Evolutionary conservation across 53 echinoderm and acorn worm genomes (phyloP).

Genomic region (Glandiceps talaboti): DNA sequence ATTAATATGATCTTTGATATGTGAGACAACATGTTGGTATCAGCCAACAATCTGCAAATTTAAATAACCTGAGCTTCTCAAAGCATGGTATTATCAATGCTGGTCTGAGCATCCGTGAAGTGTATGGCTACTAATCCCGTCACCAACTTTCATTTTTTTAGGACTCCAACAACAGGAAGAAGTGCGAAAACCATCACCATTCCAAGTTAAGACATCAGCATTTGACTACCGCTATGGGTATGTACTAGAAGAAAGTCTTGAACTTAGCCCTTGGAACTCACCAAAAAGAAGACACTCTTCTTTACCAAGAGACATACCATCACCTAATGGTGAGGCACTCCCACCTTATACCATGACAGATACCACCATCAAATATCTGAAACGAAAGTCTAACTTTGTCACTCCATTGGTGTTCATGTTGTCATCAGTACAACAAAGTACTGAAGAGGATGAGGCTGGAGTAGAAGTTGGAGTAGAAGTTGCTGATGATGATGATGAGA

Average conservation of each 20-base stretch:
- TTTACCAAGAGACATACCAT: background rate
- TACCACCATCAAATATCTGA: conserved; percentile 63
- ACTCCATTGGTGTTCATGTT: conserved; percentile 41
- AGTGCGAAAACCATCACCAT: conserved; percentile 7
- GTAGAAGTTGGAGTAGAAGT: background rate
- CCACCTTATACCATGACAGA: conserved; percentile 80
- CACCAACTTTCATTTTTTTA: too few species aligned
- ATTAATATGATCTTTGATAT: too few species aligned
- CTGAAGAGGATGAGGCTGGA: background rate
- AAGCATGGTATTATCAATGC: too few species aligned
- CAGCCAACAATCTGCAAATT: too few species aligned
- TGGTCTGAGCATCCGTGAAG: too few species aligned
- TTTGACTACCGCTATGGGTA: conserved; percentile 53
- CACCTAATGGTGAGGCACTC: background rate
- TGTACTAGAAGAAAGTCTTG: conserved; percentile 15
- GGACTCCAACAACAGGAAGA: background rate
- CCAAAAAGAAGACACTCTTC: background rate
- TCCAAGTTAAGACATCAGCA: conserved; percentile 39
- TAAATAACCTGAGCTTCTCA: background rate
- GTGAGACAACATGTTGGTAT: too few species aligned
- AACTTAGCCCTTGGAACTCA: background rate
- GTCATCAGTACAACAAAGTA: conserved; percentile 21
- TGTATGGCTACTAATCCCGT: too few species aligned
- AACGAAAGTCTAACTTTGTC: conserved; percentile 71
- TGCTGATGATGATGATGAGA: background rate